Conservation (phyloP, 1,140 invertebrate genomes). For the Drosophila mayri region DNA sequence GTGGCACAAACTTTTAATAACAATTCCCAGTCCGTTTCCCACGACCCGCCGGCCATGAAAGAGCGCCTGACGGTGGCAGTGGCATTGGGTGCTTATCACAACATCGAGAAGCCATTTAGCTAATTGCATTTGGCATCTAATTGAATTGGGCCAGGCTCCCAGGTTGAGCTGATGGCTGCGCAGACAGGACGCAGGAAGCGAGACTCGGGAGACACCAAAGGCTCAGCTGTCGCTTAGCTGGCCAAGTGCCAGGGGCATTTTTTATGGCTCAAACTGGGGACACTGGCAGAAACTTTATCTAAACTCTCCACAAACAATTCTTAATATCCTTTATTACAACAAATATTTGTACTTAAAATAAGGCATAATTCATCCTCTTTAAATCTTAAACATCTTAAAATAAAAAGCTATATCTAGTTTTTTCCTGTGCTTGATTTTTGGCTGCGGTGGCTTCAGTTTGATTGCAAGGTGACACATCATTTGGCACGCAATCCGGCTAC, state of each 20-base stretch:
- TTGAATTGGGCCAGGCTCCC: slow-evolving; percentile 61
- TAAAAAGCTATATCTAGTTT: neutral
- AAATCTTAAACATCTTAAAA: too few relatives aligned
- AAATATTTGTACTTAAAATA: neutral
- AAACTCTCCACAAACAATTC: too few relatives aligned
- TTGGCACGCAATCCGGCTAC: slow-evolving; percentile 66
- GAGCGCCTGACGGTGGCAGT: slow-evolving; percentile 11
- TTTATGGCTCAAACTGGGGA: neutral
- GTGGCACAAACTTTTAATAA: slow-evolving; percentile 63
- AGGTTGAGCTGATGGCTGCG: slow-evolving; percentile 16
- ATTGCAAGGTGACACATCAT: slow-evolving; percentile 68
- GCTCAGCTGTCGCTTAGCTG: slow-evolving; percentile 43
- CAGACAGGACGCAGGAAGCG: slow-evolving; percentile 12
- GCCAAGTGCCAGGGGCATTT: slow-evolving; percentile 47
- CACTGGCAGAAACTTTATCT: neutral
- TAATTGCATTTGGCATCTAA: slow-evolving; percentile 74
- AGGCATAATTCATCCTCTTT: too few relatives aligned
- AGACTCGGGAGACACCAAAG: slow-evolving; percentile 14
- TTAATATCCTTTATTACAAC: too few relatives aligned
- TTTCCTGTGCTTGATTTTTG: slow-evolving; percentile 23
- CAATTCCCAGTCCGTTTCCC: slow-evolving; percentile 29
- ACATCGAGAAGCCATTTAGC: slow-evolving; percentile 68
- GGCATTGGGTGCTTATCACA: slow-evolving; percentile 44
- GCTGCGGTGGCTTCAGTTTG: slow-evolving; percentile 23
- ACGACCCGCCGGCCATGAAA: slow-evolving; percentile 15